A percentile compares a stretch with the other conserved stretches of the same genome.
phyloP scores from a whole-genome alignment of 2,113 vertebrate genomes.

The Sceloporus tristichus region DNA sequence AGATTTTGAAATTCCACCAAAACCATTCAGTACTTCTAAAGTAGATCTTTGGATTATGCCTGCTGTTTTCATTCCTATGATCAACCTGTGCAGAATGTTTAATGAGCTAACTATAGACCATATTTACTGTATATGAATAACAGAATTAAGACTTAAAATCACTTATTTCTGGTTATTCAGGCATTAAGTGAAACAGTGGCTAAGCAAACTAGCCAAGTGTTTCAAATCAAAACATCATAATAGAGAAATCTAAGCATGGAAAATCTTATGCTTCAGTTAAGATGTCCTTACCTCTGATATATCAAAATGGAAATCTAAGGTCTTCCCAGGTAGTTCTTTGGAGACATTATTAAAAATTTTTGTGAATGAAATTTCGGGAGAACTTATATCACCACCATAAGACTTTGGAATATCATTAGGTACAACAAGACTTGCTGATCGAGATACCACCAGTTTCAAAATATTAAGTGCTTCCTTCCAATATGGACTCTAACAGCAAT shows the following conservation, averaged over 20 bases:
- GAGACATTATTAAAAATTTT: conserved; percentile 98
- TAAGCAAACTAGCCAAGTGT: not conserved
- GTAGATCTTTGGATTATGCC: not conserved
- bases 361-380: conserved; percentile 95
- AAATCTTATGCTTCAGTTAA: conserved; percentile 21
- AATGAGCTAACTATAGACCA: not conserved
- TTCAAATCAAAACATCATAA: not conserved
- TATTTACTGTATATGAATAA: not conserved
- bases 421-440: conserved; percentile 97
- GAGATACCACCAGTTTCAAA: conserved; percentile 96
- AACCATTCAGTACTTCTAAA: not conserved
- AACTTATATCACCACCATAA: conserved; percentile 88
- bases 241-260: not conserved
- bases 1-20: not conserved
- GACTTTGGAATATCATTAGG: conserved; percentile 94
- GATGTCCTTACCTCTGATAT: conserved; percentile 91
- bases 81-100: not conserved
- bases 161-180: conserved; percentile 7
- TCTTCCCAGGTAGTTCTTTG: conserved; percentile 98
- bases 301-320: conserved; percentile 99
- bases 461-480: conserved; percentile 99
- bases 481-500: conserved; percentile 87
- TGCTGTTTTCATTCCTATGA: not conserved
- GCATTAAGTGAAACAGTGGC: not conserved
- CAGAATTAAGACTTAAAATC: not conserved